phyloP scores from a whole-genome alignment of 1,140 invertebrate species.

The Brachionus sp. region DNA sequence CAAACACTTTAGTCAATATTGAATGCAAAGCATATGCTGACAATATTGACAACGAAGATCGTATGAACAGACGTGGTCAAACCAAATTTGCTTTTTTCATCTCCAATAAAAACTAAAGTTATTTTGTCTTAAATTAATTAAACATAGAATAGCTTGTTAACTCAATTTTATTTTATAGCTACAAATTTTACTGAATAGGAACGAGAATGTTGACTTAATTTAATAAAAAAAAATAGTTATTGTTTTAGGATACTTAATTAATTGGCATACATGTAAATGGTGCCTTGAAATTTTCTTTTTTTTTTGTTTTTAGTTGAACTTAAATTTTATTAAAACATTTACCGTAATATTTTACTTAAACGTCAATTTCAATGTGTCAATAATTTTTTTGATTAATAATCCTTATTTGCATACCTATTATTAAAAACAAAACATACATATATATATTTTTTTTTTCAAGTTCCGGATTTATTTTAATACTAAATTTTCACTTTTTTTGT shows the following conservation, averaged over 20 bases:
- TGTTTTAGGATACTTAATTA: neutral
- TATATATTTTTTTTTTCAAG: no score
- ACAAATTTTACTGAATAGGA: neutral
- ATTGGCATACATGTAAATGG: neutral
- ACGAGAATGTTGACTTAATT: constrained; percentile 9
- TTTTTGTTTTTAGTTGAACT: neutral
- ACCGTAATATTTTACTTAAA: neutral
- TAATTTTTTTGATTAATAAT: neutral
- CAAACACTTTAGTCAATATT: constrained; percentile 41
- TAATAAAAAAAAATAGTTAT: neutral
- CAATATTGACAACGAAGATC: constrained; percentile 30
- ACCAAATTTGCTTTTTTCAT: constrained; percentile 31
- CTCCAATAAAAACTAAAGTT: neutral
- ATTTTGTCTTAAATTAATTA: neutral
- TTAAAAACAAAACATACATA: no score
- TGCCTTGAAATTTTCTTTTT: neutral
- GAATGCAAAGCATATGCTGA: constrained; percentile 7
- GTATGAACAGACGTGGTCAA: constrained; percentile 39
- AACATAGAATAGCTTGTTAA: neutral
- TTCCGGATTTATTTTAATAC: neutral
- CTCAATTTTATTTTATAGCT: neutral
- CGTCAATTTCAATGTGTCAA: neutral
- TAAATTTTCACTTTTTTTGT: neutral
- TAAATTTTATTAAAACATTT: neutral
- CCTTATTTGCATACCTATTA: neutral